phyloP scores from a whole-genome alignment of 2,797 vertebrate species.

The Percopsis omiscomaycus region DNA sequence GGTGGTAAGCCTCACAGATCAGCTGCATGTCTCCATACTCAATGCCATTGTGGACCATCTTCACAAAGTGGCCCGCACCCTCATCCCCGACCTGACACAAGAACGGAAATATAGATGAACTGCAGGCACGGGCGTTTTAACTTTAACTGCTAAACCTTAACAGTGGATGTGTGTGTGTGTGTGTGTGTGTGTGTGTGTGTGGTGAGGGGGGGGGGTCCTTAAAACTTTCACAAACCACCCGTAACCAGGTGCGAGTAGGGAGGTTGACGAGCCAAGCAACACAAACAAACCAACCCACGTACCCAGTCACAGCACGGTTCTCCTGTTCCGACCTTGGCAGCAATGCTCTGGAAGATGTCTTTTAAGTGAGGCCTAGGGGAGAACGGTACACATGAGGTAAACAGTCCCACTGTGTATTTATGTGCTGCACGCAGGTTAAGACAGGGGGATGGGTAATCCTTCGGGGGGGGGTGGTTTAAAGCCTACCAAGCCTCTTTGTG shows the following conservation, averaged over 20 bases:
- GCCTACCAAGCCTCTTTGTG: constrained; percentile 94
- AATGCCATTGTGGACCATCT: constrained; percentile 99
- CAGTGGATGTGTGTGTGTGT: too few species aligned
- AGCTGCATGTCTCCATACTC: constrained; percentile 99
- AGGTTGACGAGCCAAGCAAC: not conserved
- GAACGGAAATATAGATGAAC: too few species aligned
- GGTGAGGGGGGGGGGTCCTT: not conserved
- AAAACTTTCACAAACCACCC: too few species aligned
- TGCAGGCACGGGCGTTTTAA: not conserved
- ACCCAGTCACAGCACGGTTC: constrained; percentile 99
- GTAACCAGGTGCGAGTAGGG: too few species aligned
- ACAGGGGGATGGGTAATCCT: not conserved
- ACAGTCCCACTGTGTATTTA: not conserved
- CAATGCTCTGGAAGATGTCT: constrained; percentile 94
- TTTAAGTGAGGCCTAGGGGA: constrained; percentile 91
- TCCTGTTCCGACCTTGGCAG: constrained; percentile 94
- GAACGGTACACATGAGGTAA: constrained; percentile 7
- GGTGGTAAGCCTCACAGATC: constrained; percentile 96
- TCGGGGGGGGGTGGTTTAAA: too few species aligned
- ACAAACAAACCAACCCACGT: constrained; percentile 54
- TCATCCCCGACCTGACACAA: constrained; percentile 91
- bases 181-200: too few species aligned
- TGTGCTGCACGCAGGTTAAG: not conserved
- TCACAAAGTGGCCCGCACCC: constrained; percentile 95
- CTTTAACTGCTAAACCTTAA: not conserved